Evolutionary conservation across 2,888 invertebrate genomes (phyloP).

Genomic region (Macrosiphum euphorbiae): DNA sequence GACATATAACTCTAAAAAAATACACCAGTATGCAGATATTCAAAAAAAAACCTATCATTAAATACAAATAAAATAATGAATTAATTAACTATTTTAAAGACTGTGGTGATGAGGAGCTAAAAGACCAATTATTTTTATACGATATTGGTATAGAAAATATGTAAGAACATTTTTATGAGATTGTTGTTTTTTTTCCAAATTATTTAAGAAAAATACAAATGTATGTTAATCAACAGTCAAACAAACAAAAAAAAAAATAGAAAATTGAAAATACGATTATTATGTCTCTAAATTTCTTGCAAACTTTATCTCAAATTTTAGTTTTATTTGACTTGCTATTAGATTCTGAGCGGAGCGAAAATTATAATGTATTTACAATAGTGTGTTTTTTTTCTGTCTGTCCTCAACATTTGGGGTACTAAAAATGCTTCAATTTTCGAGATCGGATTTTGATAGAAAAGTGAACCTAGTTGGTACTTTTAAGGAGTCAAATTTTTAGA

Average conservation of each 20-base stretch:
- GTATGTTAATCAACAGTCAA: not conserved
- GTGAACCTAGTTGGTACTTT: no score
- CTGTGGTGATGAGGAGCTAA: not conserved
- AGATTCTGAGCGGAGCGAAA: no score
- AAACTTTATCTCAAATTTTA: not conserved
- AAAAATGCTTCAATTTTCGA: no score
- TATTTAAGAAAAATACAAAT: not conserved
- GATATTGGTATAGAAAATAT: not conserved
- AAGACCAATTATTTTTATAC: not conserved
- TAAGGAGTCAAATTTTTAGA: no score
- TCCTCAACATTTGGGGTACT: no score
- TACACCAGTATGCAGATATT: not conserved
- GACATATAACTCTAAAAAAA: not conserved
- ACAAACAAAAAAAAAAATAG: not conserved
- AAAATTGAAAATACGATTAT: not conserved
- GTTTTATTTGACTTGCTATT: not conserved
- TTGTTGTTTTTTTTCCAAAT: not conserved
- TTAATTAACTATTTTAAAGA: not conserved
- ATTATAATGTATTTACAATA: no score
- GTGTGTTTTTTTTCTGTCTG: no score
- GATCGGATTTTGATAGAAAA: no score
- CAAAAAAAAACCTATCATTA: not conserved
- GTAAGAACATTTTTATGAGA: not conserved
- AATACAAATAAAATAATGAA: not conserved
- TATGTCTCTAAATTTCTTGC: not conserved